phyloP scores from a whole-genome alignment of 2,888 invertebrate genomes.

The Agriopis marginaria region DNA sequence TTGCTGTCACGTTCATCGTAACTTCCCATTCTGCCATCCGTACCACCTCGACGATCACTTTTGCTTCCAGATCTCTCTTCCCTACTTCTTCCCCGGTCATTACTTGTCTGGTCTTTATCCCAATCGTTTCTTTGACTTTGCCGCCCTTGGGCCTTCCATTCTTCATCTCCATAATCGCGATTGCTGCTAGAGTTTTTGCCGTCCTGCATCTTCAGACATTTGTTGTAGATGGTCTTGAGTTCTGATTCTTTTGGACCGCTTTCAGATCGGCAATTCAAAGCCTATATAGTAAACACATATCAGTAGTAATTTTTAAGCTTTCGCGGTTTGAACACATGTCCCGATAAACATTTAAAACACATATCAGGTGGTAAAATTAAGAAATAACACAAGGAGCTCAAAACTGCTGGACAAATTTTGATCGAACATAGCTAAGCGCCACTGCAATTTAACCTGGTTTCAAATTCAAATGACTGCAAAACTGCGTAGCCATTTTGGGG shows the following conservation, averaged over 20 bases:
- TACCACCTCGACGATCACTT: slow-evolving; percentile 48
- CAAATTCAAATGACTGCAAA: too few relatives aligned
- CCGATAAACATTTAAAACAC: too few relatives aligned
- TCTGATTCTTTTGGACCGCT: slow-evolving; percentile 87
- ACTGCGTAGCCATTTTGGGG: too few relatives aligned
- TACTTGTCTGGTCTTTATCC: slow-evolving; percentile 51
- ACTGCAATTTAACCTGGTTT: too few relatives aligned
- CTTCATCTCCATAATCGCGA: slow-evolving; percentile 58
- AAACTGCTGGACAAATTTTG: too few relatives aligned
- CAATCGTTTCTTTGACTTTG: slow-evolving; percentile 58
- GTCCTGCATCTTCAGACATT: slow-evolving; percentile 83
- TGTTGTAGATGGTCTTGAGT: slow-evolving; percentile 84
- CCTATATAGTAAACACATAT: slow-evolving; percentile 59
- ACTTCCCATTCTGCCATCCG: slow-evolving; percentile 48
- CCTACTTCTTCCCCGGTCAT: slow-evolving; percentile 48
- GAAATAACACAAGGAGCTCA: too few relatives aligned
- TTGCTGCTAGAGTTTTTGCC: slow-evolving; percentile 60
- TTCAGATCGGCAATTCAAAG: slow-evolving; percentile 86
- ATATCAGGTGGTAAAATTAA: neutral
- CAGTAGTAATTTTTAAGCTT: too few relatives aligned
- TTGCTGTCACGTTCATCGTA: slow-evolving; percentile 42
- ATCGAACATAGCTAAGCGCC: too few relatives aligned
- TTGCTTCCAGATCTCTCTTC: slow-evolving; percentile 52
- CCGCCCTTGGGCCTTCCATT: slow-evolving; percentile 61
- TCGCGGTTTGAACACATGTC: too few relatives aligned